Evolutionary conservation across 2,113 vertebrate species (phyloP).

Genomic region (Ceratotherium simum): DNA sequence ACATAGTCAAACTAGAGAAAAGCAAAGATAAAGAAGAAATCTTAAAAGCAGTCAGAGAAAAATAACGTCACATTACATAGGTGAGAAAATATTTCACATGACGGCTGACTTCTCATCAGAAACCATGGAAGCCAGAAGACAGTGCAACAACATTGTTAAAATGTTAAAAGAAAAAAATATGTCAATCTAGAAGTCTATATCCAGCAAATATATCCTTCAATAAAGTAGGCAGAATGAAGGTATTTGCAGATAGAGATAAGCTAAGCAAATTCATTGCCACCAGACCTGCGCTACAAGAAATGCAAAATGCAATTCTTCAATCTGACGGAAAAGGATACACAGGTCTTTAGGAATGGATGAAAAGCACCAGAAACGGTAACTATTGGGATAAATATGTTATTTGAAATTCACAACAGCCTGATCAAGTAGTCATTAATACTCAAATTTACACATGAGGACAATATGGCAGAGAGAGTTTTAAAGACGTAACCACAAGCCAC

Average conservation of each 20-base stretch:
- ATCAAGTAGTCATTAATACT: not conserved
- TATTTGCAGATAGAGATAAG: not conserved
- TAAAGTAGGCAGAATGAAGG: not conserved
- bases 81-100: not conserved
- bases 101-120: not conserved
- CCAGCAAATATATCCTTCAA: constrained; percentile 12
- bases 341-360: not conserved
- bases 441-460: not conserved
- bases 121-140: not conserved
- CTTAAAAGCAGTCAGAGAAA: not conserved
- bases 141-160: not conserved
- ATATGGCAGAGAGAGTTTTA: not conserved
- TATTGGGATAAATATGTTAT: not conserved
- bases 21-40: not conserved
- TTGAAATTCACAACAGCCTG: not conserved
- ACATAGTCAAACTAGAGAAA: not conserved
- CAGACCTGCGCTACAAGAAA: not conserved
- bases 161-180: not conserved
- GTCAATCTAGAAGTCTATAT: not conserved
- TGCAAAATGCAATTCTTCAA: not conserved
- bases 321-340: not conserved
- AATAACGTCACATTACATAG: not conserved
- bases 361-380: not conserved
- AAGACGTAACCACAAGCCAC: not conserved
- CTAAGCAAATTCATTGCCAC: not conserved